phyloP scores from a whole-genome alignment of 2,113 vertebrate genomes.

The Rhabdornis inornatus region DNA sequence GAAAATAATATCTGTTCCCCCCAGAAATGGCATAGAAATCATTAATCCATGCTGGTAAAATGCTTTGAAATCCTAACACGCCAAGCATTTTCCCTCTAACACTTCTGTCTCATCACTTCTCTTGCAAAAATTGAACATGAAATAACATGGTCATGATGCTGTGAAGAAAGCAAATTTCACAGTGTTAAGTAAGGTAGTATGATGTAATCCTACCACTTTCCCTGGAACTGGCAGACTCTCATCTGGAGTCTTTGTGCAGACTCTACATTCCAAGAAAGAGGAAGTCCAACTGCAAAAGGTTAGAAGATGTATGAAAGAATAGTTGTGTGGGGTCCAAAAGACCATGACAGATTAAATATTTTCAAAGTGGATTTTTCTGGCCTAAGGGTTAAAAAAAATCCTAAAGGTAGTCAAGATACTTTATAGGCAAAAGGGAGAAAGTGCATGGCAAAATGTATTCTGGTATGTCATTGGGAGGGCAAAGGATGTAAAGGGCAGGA shows the following conservation, averaged over 20 bases:
- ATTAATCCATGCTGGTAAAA: neutral
- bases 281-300: neutral
- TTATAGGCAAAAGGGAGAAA: neutral
- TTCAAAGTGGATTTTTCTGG: neutral
- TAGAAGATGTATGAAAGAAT: neutral
- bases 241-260: neutral
- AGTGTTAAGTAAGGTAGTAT: neutral
- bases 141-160: neutral
- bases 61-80: neutral
- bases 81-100: neutral
- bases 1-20: neutral
- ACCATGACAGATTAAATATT: neutral
- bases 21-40: neutral
- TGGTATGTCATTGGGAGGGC: neutral
- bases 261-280: neutral
- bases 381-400: neutral
- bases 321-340: neutral
- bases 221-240: neutral
- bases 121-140: conserved; percentile 23
- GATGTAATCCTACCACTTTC: conserved; percentile 4
- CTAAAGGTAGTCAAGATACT: neutral
- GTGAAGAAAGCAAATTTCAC: conserved; percentile 27
- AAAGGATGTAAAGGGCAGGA: neutral
- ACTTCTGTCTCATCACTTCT: neutral
- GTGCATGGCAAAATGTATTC: neutral